Conservation (phyloP, 2,797 vertebrate genomes). For the Phataginus tetradactyla region DNA sequence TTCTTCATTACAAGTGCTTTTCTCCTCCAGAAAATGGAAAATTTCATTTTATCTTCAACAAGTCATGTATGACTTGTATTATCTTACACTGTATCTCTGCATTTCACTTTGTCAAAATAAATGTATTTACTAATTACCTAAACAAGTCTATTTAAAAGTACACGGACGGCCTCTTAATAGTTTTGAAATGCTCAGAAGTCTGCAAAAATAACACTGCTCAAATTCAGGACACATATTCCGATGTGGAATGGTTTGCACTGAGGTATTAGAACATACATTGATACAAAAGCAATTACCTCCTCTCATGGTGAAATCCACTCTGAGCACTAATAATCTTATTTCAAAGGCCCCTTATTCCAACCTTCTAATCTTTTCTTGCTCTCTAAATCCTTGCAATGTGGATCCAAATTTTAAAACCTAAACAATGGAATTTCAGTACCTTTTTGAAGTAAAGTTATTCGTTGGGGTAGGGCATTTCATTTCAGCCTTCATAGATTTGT, state of each 20-base stretch:
- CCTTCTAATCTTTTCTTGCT: constrained; percentile 27
- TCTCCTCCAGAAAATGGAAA: background rate
- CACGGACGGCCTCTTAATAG: background rate
- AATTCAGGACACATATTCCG: background rate
- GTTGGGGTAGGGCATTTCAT: constrained; percentile 41
- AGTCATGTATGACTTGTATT: background rate
- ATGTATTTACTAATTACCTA: background rate
- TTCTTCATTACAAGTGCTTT: background rate
- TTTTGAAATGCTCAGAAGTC: background rate
- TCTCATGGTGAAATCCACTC: constrained; percentile 4
- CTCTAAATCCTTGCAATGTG: background rate
- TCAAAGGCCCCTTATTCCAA: constrained; percentile 1
- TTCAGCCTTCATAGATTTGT: constrained; percentile 46
- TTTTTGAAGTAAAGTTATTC: constrained; percentile 41
- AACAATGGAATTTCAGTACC: background rate
- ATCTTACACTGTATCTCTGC: background rate
- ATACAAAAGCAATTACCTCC: constrained; percentile 30
- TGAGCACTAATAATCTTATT: constrained; percentile 49
- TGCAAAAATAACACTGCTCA: background rate
- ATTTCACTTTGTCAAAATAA: background rate
- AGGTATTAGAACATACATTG: constrained; percentile 34
- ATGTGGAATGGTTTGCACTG: background rate
- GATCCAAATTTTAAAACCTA: constrained; percentile 5
- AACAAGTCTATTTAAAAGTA: background rate
- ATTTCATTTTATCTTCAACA: background rate